phyloP scores from a whole-genome alignment of 2,888 invertebrate species.

The Cryptops parisi region DNA sequence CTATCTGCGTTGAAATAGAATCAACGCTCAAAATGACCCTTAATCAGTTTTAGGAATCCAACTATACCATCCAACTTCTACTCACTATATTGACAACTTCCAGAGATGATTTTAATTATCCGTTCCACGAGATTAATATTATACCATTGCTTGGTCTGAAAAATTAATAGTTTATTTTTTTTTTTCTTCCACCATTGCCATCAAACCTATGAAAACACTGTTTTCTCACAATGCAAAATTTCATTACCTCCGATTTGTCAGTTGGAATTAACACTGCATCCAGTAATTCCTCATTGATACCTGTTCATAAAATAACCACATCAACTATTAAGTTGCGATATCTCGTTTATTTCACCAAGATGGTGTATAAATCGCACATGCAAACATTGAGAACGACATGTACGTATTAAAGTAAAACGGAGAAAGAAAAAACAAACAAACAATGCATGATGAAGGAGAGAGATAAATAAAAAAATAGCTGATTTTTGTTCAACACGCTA shows the following conservation, averaged over 20 bases:
- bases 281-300: constrained; percentile 64
- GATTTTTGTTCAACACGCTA: no score
- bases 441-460: no score
- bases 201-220: no score
- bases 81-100: constrained; percentile 75
- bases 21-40: not conserved
- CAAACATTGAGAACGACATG: no score
- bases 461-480: no score
- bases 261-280: constrained; percentile 60
- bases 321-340: no score
- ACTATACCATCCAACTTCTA: constrained; percentile 9
- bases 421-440: no score
- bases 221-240: not conserved
- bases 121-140: constrained; percentile 68
- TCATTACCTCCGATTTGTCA: constrained; percentile 32
- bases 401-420: no score
- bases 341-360: no score
- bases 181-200: no score
- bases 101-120: constrained; percentile 62
- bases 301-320: constrained; percentile 41
- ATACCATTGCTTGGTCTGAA: constrained; percentile 48
- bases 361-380: no score
- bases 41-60: not conserved
- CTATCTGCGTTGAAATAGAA: no score
- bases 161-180: constrained; percentile 10